Conservation (phyloP, 23 tunicate species). For the Trididemnum clinides region DNA sequence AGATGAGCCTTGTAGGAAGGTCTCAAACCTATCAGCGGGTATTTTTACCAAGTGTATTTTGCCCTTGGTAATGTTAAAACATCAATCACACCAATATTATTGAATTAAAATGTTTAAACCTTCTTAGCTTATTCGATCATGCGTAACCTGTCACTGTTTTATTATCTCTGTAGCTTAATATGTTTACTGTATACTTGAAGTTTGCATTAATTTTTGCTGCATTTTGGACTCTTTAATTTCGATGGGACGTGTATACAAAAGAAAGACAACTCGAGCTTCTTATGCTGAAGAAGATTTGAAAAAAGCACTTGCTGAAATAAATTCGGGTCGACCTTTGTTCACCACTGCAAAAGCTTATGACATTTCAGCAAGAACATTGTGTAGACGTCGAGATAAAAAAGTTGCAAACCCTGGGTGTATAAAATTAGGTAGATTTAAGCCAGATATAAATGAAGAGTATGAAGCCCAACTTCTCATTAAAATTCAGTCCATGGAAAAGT, state of each 20-base stretch:
- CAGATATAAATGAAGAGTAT: neutral
- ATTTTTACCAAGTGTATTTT: too few species aligned
- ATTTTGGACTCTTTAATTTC: too few species aligned
- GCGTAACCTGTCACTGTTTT: too few species aligned
- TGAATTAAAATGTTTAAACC: too few species aligned
- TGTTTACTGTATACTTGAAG: too few species aligned
- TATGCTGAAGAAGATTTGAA: slow-evolving; percentile 14
- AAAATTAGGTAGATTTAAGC: neutral
- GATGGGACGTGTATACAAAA: neutral
- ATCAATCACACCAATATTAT: too few species aligned
- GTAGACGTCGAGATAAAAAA: neutral
- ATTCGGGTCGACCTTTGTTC: neutral
- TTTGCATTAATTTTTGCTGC: too few species aligned
- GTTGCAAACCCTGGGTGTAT: slow-evolving; percentile 1
- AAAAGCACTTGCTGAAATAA: neutral
- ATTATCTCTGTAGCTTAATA: too few species aligned
- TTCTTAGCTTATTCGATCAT: too few species aligned
- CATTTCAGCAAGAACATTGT: neutral
- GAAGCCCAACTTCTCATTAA: neutral
- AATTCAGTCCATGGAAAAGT: neutral
- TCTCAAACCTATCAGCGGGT: too few species aligned
- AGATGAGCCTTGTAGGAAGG: too few species aligned
- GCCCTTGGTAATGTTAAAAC: too few species aligned
- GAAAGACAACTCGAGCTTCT: slow-evolving; percentile 14
- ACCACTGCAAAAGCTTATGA: slow-evolving; percentile 2